Base-by-base conservation (phyloP, 92 coral and sea anemone species). In the Porites evermanni region DNA sequence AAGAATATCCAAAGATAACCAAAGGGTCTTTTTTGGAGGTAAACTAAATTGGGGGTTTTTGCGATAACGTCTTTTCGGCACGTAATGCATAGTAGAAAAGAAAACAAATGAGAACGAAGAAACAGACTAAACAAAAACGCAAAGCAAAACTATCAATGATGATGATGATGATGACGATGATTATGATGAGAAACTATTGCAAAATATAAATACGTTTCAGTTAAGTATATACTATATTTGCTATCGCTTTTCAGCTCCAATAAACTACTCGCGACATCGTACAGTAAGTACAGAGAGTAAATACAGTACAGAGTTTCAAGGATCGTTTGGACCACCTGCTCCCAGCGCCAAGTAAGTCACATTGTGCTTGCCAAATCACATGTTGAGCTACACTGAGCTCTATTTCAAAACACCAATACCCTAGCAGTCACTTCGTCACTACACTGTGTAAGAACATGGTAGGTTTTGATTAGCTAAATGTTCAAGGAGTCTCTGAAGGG, bases 291-390 rank as follows among this genome's bases (percentile, higher is more conserved):
- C 87, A 7, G 67, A 75, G 10, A 88, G 88, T 47, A 86, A 75
- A 19, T 92, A 94, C 69, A 88, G 78, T 8, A 91, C 91, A 52
- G 79, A 90, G 72, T 94, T 72, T 63, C 79, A 92, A 74, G 95
- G 95, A 32, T 54, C 50, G 11, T 75, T 86, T 79, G 94, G 93
- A 1, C 73, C 75, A 11, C 84, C 95, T 0, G 98, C 95, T 19
- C 74, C 86, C 18, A 89, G 89, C 60, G 93, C 98, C 74, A 94
- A 94, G 98, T 94, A 72, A 76, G 95, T 88, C 13, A 8, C 26
- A 24, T 56, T 18, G 63, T 53, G 74, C 24, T 14, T 16, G 14
- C 54, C 6, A 56, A 0, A 53, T 64, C 67, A n/a, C 53, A 10
- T 54, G 60, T 13, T 54, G 60, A 54, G 12, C 60, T 56, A 56